These are phyloP conservation scores for Polietes domitor DNA, from an alignment of 2,888 invertebrate species.

Conservation along the genomic window DNA sequence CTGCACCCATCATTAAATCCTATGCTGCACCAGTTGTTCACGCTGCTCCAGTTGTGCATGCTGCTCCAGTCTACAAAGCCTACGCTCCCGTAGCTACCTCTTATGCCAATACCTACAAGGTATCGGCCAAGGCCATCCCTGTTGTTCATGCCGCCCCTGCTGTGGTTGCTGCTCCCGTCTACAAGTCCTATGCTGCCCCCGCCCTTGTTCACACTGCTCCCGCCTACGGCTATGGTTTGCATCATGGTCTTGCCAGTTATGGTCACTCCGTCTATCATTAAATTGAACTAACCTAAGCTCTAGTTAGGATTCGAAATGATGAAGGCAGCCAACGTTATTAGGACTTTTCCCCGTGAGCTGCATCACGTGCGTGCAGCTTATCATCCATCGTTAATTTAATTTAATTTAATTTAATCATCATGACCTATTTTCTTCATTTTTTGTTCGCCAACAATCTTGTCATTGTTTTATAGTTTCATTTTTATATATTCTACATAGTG, in stretches of 20 bases:
- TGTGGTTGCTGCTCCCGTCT: conserved; percentile 72
- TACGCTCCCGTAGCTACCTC: conserved; percentile 78
- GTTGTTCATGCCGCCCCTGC: conserved; percentile 78
- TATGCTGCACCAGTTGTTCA: conserved; percentile 69
- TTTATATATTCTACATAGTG: neutral
- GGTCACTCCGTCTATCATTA: conserved; percentile 74
- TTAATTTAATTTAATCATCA: conserved; percentile 34
- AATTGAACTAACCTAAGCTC: conserved; percentile 26
- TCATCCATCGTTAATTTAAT: conserved; percentile 42
- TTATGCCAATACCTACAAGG: conserved; percentile 79
- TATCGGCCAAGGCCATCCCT: conserved; percentile 77
- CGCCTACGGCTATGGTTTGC: conserved; percentile 70
- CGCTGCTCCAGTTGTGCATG: conserved; percentile 72
- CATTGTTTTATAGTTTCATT: conserved; percentile 40
- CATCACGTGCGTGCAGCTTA: neutral
- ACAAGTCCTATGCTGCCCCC: conserved; percentile 75
- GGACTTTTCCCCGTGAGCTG: conserved; percentile 33
- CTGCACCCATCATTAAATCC: conserved; percentile 65
- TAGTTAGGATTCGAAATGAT: conserved; percentile 29
- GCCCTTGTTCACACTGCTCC: conserved; percentile 69
- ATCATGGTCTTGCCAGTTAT: conserved; percentile 67
- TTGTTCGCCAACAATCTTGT: conserved; percentile 45
- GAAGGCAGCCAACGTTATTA: conserved; percentile 32
- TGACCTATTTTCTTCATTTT: conserved; percentile 31
- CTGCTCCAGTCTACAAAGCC: conserved; percentile 75